phyloP scores from a whole-genome alignment of 2,797 vertebrate genomes.

The Danio aesculapii region DNA sequence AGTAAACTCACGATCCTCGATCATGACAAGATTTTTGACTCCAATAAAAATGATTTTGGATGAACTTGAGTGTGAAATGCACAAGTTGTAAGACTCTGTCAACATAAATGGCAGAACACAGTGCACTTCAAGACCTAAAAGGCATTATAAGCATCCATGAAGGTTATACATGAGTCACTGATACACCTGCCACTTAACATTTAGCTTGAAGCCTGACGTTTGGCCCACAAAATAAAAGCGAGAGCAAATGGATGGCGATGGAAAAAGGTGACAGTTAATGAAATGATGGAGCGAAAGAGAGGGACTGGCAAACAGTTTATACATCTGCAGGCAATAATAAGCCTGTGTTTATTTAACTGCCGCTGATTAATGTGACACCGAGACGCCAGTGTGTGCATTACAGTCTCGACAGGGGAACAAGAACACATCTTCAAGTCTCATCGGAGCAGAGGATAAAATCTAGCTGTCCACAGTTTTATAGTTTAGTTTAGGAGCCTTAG shows the following conservation, averaged over 20 bases:
- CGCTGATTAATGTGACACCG: not conserved
- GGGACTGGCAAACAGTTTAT: conserved; percentile 13
- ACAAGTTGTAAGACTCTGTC: not conserved
- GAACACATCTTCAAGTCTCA: conserved; percentile 13
- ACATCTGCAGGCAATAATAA: conserved; percentile 29
- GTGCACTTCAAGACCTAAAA: too few relatives aligned
- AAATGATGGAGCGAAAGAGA: too few relatives aligned
- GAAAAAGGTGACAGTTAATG: conserved; percentile 9
- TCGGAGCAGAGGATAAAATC: not conserved
- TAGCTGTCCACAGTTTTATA: not conserved
- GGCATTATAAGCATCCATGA: not conserved
- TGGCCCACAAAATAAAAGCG: not conserved
- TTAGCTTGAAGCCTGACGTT: conserved; percentile 2
- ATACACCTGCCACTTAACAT: conserved; percentile 49
- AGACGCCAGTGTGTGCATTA: not conserved
- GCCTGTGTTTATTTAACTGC: conserved; percentile 17
- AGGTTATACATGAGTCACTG: conserved; percentile 26
- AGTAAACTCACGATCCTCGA: too few relatives aligned
- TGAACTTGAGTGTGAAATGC: not conserved
- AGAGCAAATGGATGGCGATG: not conserved
- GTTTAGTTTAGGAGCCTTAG: conserved; percentile 1
- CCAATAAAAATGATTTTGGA: not conserved
- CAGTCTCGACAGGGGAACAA: conserved; percentile 10
- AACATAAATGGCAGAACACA: not conserved
- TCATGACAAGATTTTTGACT: not conserved